Evolutionary conservation across 2,888 invertebrate genomes (phyloP), one percentile per base, ranked within the genome.

Genomic region (Caenorhabditis plicata): DNA sequence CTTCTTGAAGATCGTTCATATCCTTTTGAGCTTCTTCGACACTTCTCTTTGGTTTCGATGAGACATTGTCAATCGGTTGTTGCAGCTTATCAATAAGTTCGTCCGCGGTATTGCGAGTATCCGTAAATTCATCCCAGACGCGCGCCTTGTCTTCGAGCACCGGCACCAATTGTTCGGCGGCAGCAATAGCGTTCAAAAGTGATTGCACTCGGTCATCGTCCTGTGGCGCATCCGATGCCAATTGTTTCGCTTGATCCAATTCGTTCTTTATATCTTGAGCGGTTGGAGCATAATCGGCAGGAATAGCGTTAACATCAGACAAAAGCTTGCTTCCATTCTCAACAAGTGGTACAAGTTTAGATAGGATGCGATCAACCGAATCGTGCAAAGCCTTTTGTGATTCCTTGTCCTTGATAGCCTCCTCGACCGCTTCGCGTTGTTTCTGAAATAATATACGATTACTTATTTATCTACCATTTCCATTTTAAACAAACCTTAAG

Each of bases 111-210:
- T 71, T 68, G 19, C 70, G 64, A 32, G 64, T 64, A 13, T 40
- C 58, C 27, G 68, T 55, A 44, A 74, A 74, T 43, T 68, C 61
- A 22, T 67, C 45, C 64, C 66, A 71, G 32, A 50, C 39, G 39
- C 50, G 51, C 38, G 51, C 44, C 32, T 64, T 45, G n/a, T 64
- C 50, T 19, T 60, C 56, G 33, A 71, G 67, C 32, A 56, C 50
- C 19, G 64, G 64, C 27, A 45, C 45, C 15, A 63, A 45, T 27
- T 45, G 44, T 25, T 61, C 54, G 22, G 67, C 67, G 11, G 57
- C 44, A 20, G 41, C 52, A 27, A 70, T 38, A 9, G 55, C 47
- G 29, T 43, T 40, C 36, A 57, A 38, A 33, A 70, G 56, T 15
- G 42, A 20, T 44, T 46, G 43, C 15, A 58, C 55, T 20, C 46